Conservation (phyloP, 2,888 invertebrate species). For the Nasonovia ribisnigri region DNA sequence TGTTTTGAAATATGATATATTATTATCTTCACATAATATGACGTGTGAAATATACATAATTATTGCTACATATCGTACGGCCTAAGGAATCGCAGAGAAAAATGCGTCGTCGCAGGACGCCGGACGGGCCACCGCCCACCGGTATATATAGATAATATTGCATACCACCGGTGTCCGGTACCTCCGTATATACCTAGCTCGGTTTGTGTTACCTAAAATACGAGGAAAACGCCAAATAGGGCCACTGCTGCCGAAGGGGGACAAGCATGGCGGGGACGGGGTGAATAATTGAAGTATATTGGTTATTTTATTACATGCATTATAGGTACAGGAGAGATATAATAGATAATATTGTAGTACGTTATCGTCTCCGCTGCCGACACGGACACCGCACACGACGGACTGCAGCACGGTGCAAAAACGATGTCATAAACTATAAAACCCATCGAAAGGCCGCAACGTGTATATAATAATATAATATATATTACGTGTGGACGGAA, state of each 20-base stretch:
- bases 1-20: background rate
- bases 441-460: background rate
- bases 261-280: background rate
- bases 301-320: background rate
- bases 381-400: background rate
- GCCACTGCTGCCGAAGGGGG: background rate
- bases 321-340: background rate
- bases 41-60: background rate
- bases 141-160: background rate
- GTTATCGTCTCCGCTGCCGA: background rate
- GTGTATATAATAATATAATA: background rate
- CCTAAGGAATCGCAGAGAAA: background rate
- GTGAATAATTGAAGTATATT: background rate
- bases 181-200: no score
- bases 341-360: background rate
- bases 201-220: background rate
- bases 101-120: background rate
- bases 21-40: background rate
- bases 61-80: background rate
- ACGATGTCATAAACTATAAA: constrained; percentile 41
- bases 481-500: constrained; percentile 23
- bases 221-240: background rate
- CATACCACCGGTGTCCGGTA: no score
- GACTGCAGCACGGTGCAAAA: background rate
- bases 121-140: background rate